Evolutionary conservation across 1,140 invertebrate genomes (phyloP), one percentile per base, ranked within the genome.

Genomic region (Ips typographus): DNA sequence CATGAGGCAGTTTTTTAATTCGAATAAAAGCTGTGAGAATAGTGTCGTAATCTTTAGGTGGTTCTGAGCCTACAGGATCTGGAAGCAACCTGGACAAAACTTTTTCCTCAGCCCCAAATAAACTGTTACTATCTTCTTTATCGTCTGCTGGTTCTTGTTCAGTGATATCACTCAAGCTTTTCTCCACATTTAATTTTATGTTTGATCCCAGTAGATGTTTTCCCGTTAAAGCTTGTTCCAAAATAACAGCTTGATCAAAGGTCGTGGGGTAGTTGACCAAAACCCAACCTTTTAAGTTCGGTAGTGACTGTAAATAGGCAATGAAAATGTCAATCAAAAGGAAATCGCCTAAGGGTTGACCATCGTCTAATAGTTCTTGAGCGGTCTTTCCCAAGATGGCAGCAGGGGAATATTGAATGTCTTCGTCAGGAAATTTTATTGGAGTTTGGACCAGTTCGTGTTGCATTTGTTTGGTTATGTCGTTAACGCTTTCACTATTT

Each of bases 201-300:
- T 53, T 6, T 22, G 56, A 4, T 39, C 61, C 49, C n/a, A 64
- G 64, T 1, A 72, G 44, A 4, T 39, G 42, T 39, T 56, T 37
- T 49, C 73, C 73, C 38, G 72, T 75, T 7, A 80, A 68, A 56
- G 63, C 65, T 72, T 83, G 81, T 75, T 88, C 87, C 5, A 88
- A 73, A 42, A 83, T 80, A 72, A 82, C 79, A 43, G 86, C 84
- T 78, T 88, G 83, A 8, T 81, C 74, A 62, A 85, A 84, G 37
- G 77, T 83, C 62, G 81, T 82, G 1, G 88, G 88, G 78, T 85
- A 89, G 75, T 89, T 86, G 59, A 88, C 77, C 37, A 89, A 80
- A 44, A 84, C 84, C 82, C 87, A 89, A 3, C 87, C 86, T 57
- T 83, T 74, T 44, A 83, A 80, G 68, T 82, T 71, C 3, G 73